Percentiles rank a stretch among this genome's conserved stretches.
phyloP scores from a whole-genome alignment of 2,888 invertebrate species.

The Andrena marginata region DNA sequence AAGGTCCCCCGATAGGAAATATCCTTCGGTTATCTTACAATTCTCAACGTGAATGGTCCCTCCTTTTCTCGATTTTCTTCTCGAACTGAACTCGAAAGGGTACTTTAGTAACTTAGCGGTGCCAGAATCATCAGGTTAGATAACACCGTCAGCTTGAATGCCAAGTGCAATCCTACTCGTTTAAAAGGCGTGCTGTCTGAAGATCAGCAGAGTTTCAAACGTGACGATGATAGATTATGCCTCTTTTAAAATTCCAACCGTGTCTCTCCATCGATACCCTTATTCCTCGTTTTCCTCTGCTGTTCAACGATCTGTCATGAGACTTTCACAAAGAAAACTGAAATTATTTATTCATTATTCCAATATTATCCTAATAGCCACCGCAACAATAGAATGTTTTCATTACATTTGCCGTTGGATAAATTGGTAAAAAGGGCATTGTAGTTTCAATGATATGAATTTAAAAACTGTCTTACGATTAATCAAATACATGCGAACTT shows the following conservation, averaged over 20 bases:
- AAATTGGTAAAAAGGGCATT: not conserved
- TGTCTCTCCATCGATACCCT: constrained; percentile 50
- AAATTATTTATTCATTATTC: not conserved
- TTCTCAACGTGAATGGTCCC: constrained; percentile 36
- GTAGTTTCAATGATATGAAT: not conserved
- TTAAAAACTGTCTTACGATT: not conserved
- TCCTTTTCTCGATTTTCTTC: constrained; percentile 25
- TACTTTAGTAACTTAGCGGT: not conserved
- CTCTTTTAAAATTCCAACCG: constrained; percentile 58
- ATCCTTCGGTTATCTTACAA: constrained; percentile 34
- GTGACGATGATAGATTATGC: constrained; percentile 48
- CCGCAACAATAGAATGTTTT: not conserved
- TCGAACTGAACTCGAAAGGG: constrained; percentile 28
- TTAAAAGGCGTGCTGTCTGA: constrained; percentile 52
- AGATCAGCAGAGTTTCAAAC: constrained; percentile 56
- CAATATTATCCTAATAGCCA: not conserved
- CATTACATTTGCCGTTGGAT: not conserved
- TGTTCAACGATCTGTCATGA: not conserved
- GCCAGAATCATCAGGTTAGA: constrained; percentile 59
- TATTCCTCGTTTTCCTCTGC: not conserved
- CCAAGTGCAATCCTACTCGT: constrained; percentile 56
- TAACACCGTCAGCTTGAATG: constrained; percentile 61
- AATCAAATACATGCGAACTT: not conserved
- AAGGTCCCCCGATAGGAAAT: constrained; percentile 9
- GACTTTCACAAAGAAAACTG: not conserved